These are phyloP conservation scores for Pipistrellus pygmaeus DNA, from an alignment of 2,797 vertebrate genomes.

Conservation along the genomic window DNA sequence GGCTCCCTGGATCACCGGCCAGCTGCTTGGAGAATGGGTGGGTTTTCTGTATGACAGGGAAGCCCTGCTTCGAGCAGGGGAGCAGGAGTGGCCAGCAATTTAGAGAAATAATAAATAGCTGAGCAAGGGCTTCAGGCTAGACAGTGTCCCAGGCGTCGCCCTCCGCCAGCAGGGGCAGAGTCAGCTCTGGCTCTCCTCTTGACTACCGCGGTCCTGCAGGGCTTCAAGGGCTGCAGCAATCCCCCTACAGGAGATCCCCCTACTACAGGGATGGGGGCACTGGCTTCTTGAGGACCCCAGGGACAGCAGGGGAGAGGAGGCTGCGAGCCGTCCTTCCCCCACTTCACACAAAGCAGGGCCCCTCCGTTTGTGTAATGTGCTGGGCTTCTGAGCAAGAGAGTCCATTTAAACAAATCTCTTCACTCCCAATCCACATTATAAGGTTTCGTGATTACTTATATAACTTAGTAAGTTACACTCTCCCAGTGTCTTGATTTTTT, in stretches of 20 bases:
- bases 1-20: not conserved
- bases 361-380: not conserved
- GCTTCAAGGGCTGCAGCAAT: not conserved
- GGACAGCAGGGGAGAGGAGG: not conserved
- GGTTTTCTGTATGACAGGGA: slow-evolving; percentile 12
- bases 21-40: not conserved
- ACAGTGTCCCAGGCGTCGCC: not conserved
- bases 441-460: not conserved
- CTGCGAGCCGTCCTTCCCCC: not conserved
- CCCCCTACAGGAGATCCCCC: not conserved
- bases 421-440: not conserved
- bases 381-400: not conserved
- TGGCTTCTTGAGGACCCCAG: not conserved
- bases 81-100: not conserved
- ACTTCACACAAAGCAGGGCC: not conserved
- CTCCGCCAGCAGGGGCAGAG: not conserved
- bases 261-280: not conserved
- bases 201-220: not conserved
- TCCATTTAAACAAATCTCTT: not conserved
- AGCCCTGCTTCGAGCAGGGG: not conserved
- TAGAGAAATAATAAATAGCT: not conserved
- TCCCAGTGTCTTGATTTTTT: not conserved
- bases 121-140: not conserved
- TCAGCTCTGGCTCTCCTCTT: not conserved
- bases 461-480: not conserved